These are phyloP conservation scores for Petromus typicus DNA, from an alignment of 2,113 vertebrate genomes.

Conservation along the genomic window DNA sequence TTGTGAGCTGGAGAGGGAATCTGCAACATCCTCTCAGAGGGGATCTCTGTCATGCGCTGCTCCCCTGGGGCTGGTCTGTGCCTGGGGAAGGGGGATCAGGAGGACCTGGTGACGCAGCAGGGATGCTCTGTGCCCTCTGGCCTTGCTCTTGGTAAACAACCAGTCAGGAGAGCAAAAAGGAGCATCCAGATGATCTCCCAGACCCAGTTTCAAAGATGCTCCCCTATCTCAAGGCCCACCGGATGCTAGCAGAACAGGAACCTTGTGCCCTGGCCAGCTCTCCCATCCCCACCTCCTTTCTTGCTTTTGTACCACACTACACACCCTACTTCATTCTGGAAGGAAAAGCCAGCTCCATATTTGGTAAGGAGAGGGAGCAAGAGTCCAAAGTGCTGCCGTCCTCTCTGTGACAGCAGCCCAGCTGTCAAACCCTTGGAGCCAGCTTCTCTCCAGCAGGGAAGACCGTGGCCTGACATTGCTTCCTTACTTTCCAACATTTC, in stretches of 20 bases:
- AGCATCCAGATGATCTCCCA: not conserved
- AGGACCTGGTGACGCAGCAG: conserved; percentile 72
- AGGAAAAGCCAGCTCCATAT: conserved; percentile 19
- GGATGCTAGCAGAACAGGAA: not conserved
- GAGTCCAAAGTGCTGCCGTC: conserved; percentile 32
- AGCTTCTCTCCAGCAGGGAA: conserved; percentile 39
- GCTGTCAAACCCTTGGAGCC: not conserved
- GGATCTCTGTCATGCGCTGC: not conserved
- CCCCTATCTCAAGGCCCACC: not conserved
- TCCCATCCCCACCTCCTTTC: not conserved
- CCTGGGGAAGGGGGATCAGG: conserved; percentile 51
- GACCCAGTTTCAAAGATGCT: not conserved
- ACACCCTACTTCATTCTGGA: conserved; percentile 38
- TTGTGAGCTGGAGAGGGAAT: conserved; percentile 67
- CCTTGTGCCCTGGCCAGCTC: not conserved
- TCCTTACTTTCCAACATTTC: not conserved
- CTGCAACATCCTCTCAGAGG: conserved; percentile 2
- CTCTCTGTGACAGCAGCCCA: conserved; percentile 33
- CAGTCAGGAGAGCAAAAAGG: conserved; percentile 63
- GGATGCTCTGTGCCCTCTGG: conserved; percentile 68
- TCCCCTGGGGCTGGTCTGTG: conserved; percentile 36
- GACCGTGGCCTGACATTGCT: not conserved
- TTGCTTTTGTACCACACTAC: conserved; percentile 38
- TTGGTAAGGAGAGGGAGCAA: not conserved
- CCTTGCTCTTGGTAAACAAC: conserved; percentile 80